Percentiles rank a stretch among this genome's conserved stretches.
These are phyloP conservation scores for Trachymyrmex cornetzi DNA, from an alignment of 1,140 invertebrate genomes.

Conservation along the genomic window DNA sequence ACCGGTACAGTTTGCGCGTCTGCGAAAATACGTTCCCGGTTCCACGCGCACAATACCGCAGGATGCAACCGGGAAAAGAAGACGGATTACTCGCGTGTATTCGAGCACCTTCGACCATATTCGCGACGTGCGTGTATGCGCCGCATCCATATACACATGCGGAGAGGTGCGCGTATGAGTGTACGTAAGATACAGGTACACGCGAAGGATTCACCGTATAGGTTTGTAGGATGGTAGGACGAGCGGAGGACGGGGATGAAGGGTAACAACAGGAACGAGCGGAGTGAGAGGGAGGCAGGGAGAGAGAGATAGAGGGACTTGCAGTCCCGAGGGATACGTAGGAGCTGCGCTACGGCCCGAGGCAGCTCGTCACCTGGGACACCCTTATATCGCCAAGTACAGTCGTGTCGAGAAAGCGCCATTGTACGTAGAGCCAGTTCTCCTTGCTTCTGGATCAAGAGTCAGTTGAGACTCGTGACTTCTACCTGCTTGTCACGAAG, in stretches of 20 bases:
- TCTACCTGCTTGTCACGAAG: conserved; percentile 39
- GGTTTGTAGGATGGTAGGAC: conserved; percentile 24
- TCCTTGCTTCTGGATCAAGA: conserved; percentile 74
- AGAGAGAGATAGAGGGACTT: conserved; percentile 69
- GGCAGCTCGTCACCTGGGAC: conserved; percentile 85
- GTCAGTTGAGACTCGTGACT: conserved; percentile 69
- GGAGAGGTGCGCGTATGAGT: background rate
- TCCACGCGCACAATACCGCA: conserved; percentile 6
- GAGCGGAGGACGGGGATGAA: background rate
- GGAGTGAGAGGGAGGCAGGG: conserved; percentile 39
- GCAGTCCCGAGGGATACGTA: conserved; percentile 83
- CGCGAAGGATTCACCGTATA: conserved; percentile 36
- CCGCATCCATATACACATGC: background rate
- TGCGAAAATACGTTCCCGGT: conserved; percentile 42
- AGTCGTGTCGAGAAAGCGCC: conserved; percentile 82
- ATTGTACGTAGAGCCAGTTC: conserved; percentile 75
- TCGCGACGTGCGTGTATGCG: conserved; percentile 41
- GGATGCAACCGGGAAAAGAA: conserved; percentile 56
- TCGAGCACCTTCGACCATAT: background rate
- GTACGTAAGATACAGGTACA: conserved; percentile 36
- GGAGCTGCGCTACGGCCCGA: conserved; percentile 83
- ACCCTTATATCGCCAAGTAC: conserved; percentile 84
- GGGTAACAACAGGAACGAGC: conserved; percentile 31
- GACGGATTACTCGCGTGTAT: conserved; percentile 44
- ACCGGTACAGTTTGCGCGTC: background rate